Evolutionary conservation across 2,113 vertebrate genomes (phyloP).

Genomic region (Nesogale talazaci): DNA sequence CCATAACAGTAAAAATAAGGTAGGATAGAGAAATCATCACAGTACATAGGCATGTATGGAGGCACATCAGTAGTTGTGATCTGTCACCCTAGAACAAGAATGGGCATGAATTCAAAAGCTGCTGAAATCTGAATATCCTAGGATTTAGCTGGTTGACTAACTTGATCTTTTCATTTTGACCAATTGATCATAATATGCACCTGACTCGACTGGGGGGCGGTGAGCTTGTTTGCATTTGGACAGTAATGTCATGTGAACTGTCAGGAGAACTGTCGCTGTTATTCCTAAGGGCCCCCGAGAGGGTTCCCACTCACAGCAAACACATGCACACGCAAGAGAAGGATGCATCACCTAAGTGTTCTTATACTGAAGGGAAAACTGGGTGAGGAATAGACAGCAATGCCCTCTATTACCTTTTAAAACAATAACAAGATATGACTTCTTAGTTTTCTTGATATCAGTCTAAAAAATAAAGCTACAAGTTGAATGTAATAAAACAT

Average conservation of each 20-base stretch:
- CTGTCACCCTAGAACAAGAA: neutral
- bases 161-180: neutral
- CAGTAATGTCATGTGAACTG: neutral
- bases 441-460: neutral
- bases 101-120: neutral
- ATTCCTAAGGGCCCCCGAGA: too few species aligned
- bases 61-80: neutral
- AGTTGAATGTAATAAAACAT: neutral
- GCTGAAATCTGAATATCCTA: neutral
- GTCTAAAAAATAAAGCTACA: slow-evolving; percentile 36
- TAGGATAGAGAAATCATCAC: neutral
- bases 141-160: neutral
- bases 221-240: too few species aligned
- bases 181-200: neutral
- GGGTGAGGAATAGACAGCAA: neutral
- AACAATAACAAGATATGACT: neutral
- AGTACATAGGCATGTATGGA: neutral
- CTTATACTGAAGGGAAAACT: neutral
- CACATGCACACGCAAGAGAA: too few species aligned
- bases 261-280: neutral
- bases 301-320: too few species aligned
- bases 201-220: too few species aligned
- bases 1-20: neutral
- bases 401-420: slow-evolving; percentile 33
- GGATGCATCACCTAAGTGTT: too few species aligned